phyloP scores from a whole-genome alignment of 2,888 invertebrate genomes.

The Chrysolina americana region DNA sequence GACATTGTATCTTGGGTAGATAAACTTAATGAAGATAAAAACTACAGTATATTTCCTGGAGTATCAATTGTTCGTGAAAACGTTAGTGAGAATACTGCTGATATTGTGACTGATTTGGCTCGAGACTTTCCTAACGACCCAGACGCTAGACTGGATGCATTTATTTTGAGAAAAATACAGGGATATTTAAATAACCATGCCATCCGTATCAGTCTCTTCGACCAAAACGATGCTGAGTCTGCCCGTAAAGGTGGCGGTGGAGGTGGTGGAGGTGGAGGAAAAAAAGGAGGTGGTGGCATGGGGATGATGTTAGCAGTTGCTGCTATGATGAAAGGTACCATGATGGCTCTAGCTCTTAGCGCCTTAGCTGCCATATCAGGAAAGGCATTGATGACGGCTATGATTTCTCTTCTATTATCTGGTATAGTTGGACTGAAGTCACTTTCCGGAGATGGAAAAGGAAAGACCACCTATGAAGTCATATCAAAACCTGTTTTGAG shows the following conservation, averaged over 20 bases:
- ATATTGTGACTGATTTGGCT: slow-evolving; percentile 80
- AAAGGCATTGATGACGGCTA: slow-evolving; percentile 84
- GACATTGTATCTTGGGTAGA: slow-evolving; percentile 82
- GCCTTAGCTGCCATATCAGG: slow-evolving; percentile 83
- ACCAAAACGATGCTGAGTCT: slow-evolving; percentile 9
- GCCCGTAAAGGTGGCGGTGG: slow-evolving; percentile 24
- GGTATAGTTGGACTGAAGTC: slow-evolving; percentile 80
- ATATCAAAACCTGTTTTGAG: slow-evolving; percentile 73
- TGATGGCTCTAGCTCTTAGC: slow-evolving; percentile 80
- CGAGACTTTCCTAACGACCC: slow-evolving; percentile 81
- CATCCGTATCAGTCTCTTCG: slow-evolving; percentile 75
- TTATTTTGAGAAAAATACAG: slow-evolving; percentile 77
- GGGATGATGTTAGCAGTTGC: slow-evolving; percentile 67
- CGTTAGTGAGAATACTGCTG: slow-evolving; percentile 70
- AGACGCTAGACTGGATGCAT: slow-evolving; percentile 81
- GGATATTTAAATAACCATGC: slow-evolving; percentile 80
- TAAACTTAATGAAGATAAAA: slow-evolving; percentile 77
- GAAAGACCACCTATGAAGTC: slow-evolving; percentile 83
- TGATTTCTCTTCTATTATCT: slow-evolving; percentile 83
- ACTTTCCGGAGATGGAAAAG: slow-evolving; percentile 70
- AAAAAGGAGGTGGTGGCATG: slow-evolving; percentile 61
- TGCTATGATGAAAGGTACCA: slow-evolving; percentile 77
- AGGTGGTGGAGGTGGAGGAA: slow-evolving; percentile 65
- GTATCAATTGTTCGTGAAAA: slow-evolving; percentile 79
- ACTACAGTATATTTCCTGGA: slow-evolving; percentile 79